Base-by-base conservation (phyloP, 2,797 vertebrate genomes). In the Lagorchestes hirsutus region DNA sequence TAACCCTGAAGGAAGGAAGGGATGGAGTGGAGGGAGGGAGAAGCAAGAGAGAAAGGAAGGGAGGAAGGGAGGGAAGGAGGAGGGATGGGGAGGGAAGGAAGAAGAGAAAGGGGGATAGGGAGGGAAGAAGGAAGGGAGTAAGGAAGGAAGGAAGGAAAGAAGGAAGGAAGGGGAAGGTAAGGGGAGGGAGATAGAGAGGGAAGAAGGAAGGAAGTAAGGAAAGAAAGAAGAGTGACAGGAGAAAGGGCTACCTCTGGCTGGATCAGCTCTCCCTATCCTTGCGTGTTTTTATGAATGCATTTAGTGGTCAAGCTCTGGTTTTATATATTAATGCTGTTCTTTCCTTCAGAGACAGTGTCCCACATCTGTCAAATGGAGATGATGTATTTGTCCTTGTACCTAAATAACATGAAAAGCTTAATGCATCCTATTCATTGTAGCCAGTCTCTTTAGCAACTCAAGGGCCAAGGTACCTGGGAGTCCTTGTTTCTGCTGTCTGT, bases 1-100 rank as follows among this genome's bases (percentile, higher is more conserved):
- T 22, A 74, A 16, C 67, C 67, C 16, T 22, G 12, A 34, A 67
- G 59, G 31, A 67, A 67, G 31, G 31, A 67, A 67, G 31, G 31
- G 4, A 59, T 59, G 52, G 52, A 52, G 52, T 52, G 52, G 52
- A 52, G 28, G 1, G 14, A 5, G 31, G 4, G 14, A 31, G 0
- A 14, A 34, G 59, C 4, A 24, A 56, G 11, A 4, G 5, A 34
- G 13, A 13, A 59, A 59, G 29, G 2, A 22, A 57, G 27, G 56
- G 9, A 57, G 56, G 56, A 1, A n/a, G 5, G 16, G 2, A 74
- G 16, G 34, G 5, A 18, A 16, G 5, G 0, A 40, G 1, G 4
- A 3, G 18, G 28, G 4, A 67, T 2, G 5, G 34, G 1, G 5
- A 8, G n/a, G 27, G 10, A 67, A 9, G 5, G 34, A 12, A 67